Base-by-base conservation (phyloP, 2,113 vertebrate species). In the Alectura lathami region DNA sequence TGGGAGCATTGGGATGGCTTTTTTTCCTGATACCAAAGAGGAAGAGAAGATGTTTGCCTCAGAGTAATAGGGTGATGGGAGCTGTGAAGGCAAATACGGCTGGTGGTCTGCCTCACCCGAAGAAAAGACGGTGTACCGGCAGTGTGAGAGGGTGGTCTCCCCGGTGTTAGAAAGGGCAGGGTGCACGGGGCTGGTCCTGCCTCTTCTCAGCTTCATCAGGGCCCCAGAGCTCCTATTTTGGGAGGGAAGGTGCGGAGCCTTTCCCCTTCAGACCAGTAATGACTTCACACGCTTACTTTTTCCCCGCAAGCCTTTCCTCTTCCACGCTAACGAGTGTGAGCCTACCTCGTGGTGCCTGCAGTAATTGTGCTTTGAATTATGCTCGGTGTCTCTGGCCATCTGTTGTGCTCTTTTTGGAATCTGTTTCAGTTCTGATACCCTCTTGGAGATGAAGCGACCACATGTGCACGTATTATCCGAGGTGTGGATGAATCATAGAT, bases 401-500 rank as follows among this genome's bases (percentile, higher is more conserved):
- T 96, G 96, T 90, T 93, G 76, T 93, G 91, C 95, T 92, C 80
- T 95, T 95, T 94, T 93, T 76, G 75, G 95, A 95, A 81, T 94
- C 95, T 93, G 83, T 72, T 96, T 86, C 92, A 63, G 94, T 81
- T 86, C 88, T 96, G 94, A 77, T 88, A 78, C 77, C 95, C 94
- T 94, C 73, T 95, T 86, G 38, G 92, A 95, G 91, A 94, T 90
- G 91, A 93, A 96, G 94, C 88, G 86, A 86, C 73, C 88, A 68
- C 18, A 11, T 94, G 91, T 88, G 83, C 94, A 89, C n/a, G 1
- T 83, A 59, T 63, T 77, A 93, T 86, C 92, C 83, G 78, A 92
- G 91, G 95, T 96, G 94, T 81, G 92, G 88, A 88, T 96, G 96
- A 96, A 87, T 96, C 96, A 96, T 69, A 83, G 94, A 60, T 88